phyloP scores from a whole-genome alignment of 2,797 vertebrate genomes.

The Hafferia zeledoni region DNA sequence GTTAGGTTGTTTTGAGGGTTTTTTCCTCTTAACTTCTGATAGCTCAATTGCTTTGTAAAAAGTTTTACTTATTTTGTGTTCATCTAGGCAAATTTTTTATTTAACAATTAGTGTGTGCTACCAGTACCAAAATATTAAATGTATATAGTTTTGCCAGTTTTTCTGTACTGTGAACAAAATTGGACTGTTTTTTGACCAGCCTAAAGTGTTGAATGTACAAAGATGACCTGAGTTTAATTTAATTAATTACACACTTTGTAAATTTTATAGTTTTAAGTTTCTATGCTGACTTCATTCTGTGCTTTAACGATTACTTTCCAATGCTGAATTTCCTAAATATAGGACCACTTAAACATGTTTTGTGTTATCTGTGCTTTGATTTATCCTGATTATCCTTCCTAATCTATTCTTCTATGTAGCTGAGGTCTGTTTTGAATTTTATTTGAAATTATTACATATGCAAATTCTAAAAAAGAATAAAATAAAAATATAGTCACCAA shows the following conservation, averaged over 20 bases:
- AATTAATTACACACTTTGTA: neutral
- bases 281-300: neutral
- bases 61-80: constrained; percentile 37
- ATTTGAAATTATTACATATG: neutral
- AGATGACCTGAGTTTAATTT: neutral
- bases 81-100: neutral
- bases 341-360: neutral
- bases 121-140: neutral
- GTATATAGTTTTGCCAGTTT: neutral
- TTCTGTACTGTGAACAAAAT: neutral
- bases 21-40: neutral
- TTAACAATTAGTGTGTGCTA: neutral
- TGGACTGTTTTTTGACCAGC: neutral
- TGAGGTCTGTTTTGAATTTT: neutral
- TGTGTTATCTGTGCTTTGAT: neutral
- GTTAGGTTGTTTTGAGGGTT: neutral
- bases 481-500: neutral
- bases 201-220: neutral
- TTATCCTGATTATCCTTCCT: neutral
- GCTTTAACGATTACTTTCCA: neutral
- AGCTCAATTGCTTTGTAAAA: constrained; percentile 38
- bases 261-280: neutral
- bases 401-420: neutral
- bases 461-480: neutral
- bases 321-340: neutral